phyloP scores from a whole-genome alignment of 2,888 invertebrate species.

The Cerceris ruficornis region DNA sequence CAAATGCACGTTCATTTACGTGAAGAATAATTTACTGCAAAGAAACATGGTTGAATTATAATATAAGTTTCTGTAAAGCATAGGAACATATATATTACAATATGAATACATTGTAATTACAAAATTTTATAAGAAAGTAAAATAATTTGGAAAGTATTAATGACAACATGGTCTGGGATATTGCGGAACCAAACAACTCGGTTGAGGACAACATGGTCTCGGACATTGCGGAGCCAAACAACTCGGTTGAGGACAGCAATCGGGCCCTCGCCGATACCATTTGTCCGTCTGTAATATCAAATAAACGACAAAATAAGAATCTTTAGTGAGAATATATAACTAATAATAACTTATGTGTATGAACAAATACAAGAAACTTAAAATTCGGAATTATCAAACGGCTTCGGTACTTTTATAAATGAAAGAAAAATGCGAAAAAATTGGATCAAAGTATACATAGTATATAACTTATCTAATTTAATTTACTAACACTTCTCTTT shows the following conservation, averaged over 20 bases:
- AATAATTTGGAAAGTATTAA: not conserved
- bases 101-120: not conserved
- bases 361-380: too few species aligned
- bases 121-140: not conserved
- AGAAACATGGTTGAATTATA: too few species aligned
- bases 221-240: conserved; percentile 67
- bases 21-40: too few species aligned
- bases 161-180: conserved; percentile 56
- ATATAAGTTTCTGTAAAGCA: too few species aligned
- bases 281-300: conserved; percentile 63
- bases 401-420: too few species aligned
- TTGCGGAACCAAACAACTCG: conserved; percentile 66
- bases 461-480: too few species aligned
- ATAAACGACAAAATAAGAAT: not conserved
- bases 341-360: not conserved
- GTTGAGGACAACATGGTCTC: conserved; percentile 47
- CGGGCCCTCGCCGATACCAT: conserved; percentile 70
- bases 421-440: too few species aligned
- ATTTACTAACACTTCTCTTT: too few species aligned
- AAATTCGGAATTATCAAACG: too few species aligned
- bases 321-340: not conserved
- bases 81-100: not conserved
- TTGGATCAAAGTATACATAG: too few species aligned
- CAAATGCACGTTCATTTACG: too few species aligned
- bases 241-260: conserved; percentile 68